Conservation (phyloP, 2,888 invertebrate genomes). For the Eupithecia vulgata region DNA sequence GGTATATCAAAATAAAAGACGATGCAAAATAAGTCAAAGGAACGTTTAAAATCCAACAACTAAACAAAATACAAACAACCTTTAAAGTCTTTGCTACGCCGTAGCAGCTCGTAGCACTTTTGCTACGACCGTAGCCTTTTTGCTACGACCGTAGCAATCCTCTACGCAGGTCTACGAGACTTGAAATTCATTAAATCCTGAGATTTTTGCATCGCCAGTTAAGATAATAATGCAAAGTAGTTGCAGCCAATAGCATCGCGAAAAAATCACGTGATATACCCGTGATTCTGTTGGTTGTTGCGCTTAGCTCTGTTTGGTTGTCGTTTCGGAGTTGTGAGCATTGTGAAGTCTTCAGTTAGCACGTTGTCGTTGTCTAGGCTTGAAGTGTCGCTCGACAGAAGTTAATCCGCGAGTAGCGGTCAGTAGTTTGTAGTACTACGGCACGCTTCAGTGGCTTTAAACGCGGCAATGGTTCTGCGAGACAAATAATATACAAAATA, state of each 20-base stretch:
- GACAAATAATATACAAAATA: slow-evolving; percentile 46
- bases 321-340: slow-evolving; percentile 14
- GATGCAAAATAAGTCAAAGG: not conserved
- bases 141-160: slow-evolving; percentile 10
- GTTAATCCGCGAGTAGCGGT: slow-evolving; percentile 56
- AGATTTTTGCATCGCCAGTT: slow-evolving; percentile 5
- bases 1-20: not conserved
- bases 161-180: slow-evolving; percentile 15
- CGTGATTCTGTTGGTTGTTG: slow-evolving; percentile 7
- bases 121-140: slow-evolving; percentile 9
- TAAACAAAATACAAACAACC: not conserved
- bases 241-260: slow-evolving; percentile 8
- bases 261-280: not conserved
- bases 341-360: slow-evolving; percentile 21
- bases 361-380: slow-evolving; percentile 50
- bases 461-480: slow-evolving; percentile 69
- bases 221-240: not conserved
- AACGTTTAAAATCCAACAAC: not conserved
- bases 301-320: not conserved
- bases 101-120: slow-evolving; percentile 18
- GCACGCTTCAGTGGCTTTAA: slow-evolving; percentile 79
- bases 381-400: slow-evolving; percentile 82
- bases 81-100: slow-evolving; percentile 7
- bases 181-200: not conserved
- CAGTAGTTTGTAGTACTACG: slow-evolving; percentile 79